Evolutionary conservation across 1,140 invertebrate genomes (phyloP).

Genomic region (Matsumurasca onukii): DNA sequence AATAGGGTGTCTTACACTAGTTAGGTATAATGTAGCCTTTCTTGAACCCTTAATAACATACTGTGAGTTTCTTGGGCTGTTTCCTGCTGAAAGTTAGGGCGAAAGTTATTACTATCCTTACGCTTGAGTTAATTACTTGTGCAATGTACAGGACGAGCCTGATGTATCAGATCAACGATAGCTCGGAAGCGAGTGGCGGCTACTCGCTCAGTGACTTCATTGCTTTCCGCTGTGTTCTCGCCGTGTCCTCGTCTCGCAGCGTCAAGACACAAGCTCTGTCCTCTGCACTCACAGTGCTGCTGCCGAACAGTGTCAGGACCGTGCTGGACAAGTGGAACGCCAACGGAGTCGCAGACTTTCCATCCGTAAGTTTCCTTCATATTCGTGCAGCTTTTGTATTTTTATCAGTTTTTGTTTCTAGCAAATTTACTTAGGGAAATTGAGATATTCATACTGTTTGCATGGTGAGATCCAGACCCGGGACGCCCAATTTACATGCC

Average conservation of each 20-base stretch:
- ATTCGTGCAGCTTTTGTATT: not conserved
- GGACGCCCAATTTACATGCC: too few species aligned
- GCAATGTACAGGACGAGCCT: constrained; percentile 55
- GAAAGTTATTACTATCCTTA: too few species aligned
- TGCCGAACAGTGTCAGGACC: constrained; percentile 58
- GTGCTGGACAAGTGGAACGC: constrained; percentile 67
- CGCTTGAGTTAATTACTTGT: too few species aligned
- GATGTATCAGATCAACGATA: constrained; percentile 55
- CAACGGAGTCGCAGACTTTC: constrained; percentile 53
- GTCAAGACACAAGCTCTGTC: constrained; percentile 54
- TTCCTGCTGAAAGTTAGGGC: too few species aligned
- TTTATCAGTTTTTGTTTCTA: constrained; percentile 8
- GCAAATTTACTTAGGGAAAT: too few species aligned
- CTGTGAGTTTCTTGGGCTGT: too few species aligned
- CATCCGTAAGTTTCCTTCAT: constrained; percentile 50
- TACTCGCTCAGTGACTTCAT: constrained; percentile 54
- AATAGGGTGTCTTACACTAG: too few species aligned
- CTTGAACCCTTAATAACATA: too few species aligned
- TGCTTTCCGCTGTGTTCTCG: constrained; percentile 58
- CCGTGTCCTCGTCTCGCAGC: constrained; percentile 58
- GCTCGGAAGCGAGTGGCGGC: constrained; percentile 51
- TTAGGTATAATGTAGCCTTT: too few species aligned
- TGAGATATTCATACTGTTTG: too few species aligned
- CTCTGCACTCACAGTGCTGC: constrained; percentile 54
- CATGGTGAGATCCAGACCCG: too few species aligned